Conservation (phyloP, 2,888 invertebrate species). For the Timandra comae region DNA sequence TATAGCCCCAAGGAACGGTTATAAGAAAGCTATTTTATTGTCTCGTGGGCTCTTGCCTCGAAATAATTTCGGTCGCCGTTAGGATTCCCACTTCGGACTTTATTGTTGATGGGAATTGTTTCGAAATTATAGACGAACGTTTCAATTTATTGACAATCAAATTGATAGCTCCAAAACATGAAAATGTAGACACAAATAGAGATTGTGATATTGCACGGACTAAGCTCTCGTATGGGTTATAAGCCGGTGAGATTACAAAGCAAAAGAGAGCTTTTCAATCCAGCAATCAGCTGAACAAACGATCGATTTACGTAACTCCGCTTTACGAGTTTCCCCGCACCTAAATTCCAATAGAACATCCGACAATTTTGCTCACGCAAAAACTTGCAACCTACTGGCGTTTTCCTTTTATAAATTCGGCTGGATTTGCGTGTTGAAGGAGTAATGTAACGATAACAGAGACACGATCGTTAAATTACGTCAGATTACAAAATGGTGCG, state of each 20-base stretch:
- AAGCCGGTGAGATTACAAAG: constrained; percentile 46
- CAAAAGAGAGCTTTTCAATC: constrained; percentile 53
- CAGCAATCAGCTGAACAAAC: constrained; percentile 63
- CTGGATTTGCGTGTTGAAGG: constrained; percentile 57
- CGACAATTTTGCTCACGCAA: constrained; percentile 43
- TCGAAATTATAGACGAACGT: constrained; percentile 35
- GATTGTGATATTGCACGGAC: constrained; percentile 20
- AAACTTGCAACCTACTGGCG: constrained; percentile 51
- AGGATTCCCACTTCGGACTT: constrained; percentile 44
- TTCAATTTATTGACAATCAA: constrained; percentile 36
- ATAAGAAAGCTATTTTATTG: constrained; percentile 60
- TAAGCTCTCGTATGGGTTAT: constrained; percentile 24
- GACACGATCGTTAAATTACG: constrained; percentile 59
- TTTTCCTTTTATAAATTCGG: constrained; percentile 45
- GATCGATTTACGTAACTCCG: constrained; percentile 58
- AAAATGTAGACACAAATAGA: constrained; percentile 16
- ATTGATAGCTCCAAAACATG: constrained; percentile 11
- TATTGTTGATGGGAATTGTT: constrained; percentile 44
- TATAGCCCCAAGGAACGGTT: constrained; percentile 43
- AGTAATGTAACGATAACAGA: constrained; percentile 59
- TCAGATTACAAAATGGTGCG: constrained; percentile 46
- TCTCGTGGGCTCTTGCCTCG: constrained; percentile 40
- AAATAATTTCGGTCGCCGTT: constrained; percentile 52
- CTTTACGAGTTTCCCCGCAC: constrained; percentile 47
- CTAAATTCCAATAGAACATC: constrained; percentile 36